Conservation (phyloP, 2,113 vertebrate genomes). For the Nothoprocta perdicaria region DNA sequence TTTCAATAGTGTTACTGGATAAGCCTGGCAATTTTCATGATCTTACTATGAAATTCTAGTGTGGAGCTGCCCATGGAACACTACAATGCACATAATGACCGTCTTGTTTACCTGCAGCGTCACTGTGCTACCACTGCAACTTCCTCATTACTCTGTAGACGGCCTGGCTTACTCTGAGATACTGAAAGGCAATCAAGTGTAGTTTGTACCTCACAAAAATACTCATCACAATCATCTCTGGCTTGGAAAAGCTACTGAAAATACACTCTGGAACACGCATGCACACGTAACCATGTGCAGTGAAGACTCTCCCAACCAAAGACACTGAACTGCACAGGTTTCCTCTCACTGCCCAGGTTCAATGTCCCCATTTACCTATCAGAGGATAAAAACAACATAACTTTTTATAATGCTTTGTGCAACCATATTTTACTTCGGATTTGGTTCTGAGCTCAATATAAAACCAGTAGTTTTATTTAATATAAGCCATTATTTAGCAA, state of each 20-base stretch:
- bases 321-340: background rate
- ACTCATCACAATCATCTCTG: background rate
- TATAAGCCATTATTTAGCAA: background rate
- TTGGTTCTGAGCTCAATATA: background rate
- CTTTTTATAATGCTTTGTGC: background rate
- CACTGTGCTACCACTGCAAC: background rate
- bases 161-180: background rate
- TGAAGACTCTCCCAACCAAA: background rate
- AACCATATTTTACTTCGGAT: background rate
- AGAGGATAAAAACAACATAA: background rate
- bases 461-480: background rate
- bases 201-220: background rate
- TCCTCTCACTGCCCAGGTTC: background rate
- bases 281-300: background rate
- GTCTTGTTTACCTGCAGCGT: constrained; percentile 34
- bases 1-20: background rate
- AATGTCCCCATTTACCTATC: background rate
- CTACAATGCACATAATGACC: background rate
- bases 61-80: background rate
- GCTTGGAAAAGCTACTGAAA: background rate
- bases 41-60: constrained; percentile 13
- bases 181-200: background rate
- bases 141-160: constrained; percentile 35
- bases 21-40: constrained; percentile 12
- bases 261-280: background rate